A percentile compares a stretch with the other conserved stretches of the same genome.
Conservation (phyloP, 2,888 invertebrate genomes). For the Pterostichus madidus region DNA sequence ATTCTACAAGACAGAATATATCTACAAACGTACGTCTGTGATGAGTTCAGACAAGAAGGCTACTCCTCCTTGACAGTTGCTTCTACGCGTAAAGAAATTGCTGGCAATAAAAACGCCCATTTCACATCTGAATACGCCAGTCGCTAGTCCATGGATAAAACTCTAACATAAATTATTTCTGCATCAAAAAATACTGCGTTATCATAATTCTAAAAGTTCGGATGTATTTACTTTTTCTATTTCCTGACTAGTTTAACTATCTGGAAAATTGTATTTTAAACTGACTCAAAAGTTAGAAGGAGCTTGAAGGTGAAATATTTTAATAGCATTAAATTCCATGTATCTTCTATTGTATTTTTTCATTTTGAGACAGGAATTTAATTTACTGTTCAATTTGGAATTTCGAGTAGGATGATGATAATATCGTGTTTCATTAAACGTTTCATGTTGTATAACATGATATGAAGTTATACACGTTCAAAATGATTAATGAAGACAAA, state of each 20-base stretch:
- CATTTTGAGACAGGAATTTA: background rate
- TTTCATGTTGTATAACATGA: background rate
- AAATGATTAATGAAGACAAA: constrained; percentile 31
- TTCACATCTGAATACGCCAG: constrained; percentile 58
- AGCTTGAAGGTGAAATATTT: too few species aligned
- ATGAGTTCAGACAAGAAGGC: background rate
- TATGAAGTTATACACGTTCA: constrained; percentile 5
- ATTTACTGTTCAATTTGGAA: too few species aligned
- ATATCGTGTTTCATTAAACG: background rate
- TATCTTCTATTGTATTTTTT: background rate
- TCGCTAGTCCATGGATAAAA: constrained; percentile 25
- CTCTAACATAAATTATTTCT: constrained; percentile 50
- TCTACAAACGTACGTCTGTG: constrained; percentile 7
- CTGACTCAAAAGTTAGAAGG: background rate
- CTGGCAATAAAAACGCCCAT: constrained; percentile 56
- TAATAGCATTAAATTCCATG: too few species aligned
- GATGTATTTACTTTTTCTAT: constrained; percentile 24
- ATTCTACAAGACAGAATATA: background rate
- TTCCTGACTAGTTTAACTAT: constrained; percentile 4
- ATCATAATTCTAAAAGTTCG: constrained; percentile 33
- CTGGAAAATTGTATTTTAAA: constrained; percentile 6
- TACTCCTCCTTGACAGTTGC: constrained; percentile 45
- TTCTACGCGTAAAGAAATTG: constrained; percentile 57
- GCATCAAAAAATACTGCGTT: constrained; percentile 47
- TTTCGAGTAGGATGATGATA: background rate